Base-by-base conservation (phyloP, 1,140 invertebrate genomes). In the Stenopsyche tienmushanensis region DNA sequence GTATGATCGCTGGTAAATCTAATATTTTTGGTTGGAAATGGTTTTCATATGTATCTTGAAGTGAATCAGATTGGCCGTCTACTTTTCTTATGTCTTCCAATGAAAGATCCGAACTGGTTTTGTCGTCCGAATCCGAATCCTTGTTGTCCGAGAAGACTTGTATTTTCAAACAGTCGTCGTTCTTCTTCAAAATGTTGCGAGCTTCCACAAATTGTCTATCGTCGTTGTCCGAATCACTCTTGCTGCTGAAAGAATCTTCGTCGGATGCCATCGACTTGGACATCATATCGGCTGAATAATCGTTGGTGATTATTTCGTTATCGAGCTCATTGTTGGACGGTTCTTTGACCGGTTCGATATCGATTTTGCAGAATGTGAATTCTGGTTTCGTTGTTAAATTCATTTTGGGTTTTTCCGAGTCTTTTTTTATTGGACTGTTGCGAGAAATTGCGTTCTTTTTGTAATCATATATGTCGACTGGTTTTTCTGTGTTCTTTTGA, bases 341-440 rank as follows among this genome's bases (percentile, higher is more conserved):
- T 34, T 34, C 29, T 21, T 70, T 70, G 20, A 44, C 60, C 52
- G 72, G 79, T 71, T 80, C 80, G 52, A 82, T 80, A 64, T 80
- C 80, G 20, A 82, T 82, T 72, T 82, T 81, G 71, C 80, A 80
- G 70, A 82, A 82, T 70, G 79, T 82, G 69, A 83, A 84, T 71
- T 85, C 83, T 71, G 83, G 76, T 68, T 78, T 73, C 64, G 76
- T 78, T 64, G 74, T 73, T 41, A 84, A 75, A 66, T 83, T 84
- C 42, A 85, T 80, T 78, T 84, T 84, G 54, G 83, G 83, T 68
- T 84, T 81, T 66, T 83, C 77, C 62, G 83, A 80, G 49, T 83
- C 83, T 76, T 84, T 84, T 55, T 78, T 79, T 72, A 84, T 79
- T 25, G 83, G 83, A 18, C 79, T 78, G 71, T 84, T 83, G 63